Evolutionary conservation across 2,888 invertebrate genomes (phyloP).

Genomic region (Drosophila niveifrons): DNA sequence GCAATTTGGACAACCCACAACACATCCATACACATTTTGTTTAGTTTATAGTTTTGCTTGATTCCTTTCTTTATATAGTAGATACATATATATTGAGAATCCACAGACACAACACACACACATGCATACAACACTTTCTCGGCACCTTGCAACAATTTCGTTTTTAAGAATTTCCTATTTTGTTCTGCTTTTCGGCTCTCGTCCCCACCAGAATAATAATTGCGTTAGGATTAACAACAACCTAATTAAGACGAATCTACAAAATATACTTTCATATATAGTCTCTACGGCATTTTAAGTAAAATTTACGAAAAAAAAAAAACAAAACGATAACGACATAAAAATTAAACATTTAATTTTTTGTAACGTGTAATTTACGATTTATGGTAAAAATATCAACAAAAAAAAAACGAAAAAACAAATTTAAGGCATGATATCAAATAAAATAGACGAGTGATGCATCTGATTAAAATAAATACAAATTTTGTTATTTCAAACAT

Average conservation of each 20-base stretch:
- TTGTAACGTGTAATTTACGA: conserved; percentile 69
- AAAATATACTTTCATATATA: conserved; percentile 57
- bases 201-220: conserved; percentile 38
- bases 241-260: conserved; percentile 69
- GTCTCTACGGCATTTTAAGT: conserved; percentile 72
- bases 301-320: conserved; percentile 31
- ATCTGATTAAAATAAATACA: conserved; percentile 57
- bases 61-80: too few species aligned
- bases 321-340: conserved; percentile 23
- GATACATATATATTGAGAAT: too few species aligned
- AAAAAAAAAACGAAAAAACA: conserved; percentile 40
- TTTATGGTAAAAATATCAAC: conserved; percentile 58
- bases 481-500: neutral
- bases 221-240: conserved; percentile 63
- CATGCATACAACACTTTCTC: conserved; percentile 34
- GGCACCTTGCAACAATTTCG: conserved; percentile 50
- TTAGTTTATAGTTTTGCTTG: too few species aligned
- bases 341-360: conserved; percentile 60
- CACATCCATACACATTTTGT: conserved; percentile 11
- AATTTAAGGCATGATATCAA: conserved; percentile 74
- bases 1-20: conserved; percentile 54
- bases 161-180: conserved; percentile 43
- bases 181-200: conserved; percentile 24
- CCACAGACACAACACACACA: neutral
- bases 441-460: conserved; percentile 73